A percentile compares a stretch with the other conserved stretches of the same genome.
These are phyloP conservation scores for Philaenus spumarius DNA, from an alignment of 1,140 invertebrate genomes.

Conservation along the genomic window DNA sequence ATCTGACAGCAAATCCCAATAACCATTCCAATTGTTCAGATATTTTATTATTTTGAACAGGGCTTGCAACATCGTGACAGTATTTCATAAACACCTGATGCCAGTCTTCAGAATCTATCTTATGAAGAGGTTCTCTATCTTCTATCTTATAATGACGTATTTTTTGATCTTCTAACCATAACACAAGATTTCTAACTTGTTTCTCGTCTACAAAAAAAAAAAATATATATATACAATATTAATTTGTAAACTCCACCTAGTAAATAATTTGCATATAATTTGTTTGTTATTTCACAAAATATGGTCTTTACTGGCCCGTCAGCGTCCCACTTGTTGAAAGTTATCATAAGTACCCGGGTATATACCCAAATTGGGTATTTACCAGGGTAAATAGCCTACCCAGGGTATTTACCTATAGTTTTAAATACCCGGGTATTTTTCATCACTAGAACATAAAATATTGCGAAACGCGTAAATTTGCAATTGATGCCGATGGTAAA, in stretches of 20 bases:
- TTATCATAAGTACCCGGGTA: conserved; percentile 1
- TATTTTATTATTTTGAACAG: conserved; percentile 40
- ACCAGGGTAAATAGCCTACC: neutral
- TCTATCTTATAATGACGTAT: conserved; percentile 84
- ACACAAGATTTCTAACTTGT: conserved; percentile 68
- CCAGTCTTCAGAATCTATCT: conserved; percentile 61
- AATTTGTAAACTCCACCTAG: conserved; percentile 18
- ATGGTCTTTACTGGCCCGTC: too few relatives aligned
- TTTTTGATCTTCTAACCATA: conserved; percentile 93
- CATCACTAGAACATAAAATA: too few relatives aligned
- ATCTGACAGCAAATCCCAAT: conserved; percentile 69
- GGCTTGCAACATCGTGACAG: conserved; percentile 63
- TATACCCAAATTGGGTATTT: too few relatives aligned
- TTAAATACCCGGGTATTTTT: too few relatives aligned
- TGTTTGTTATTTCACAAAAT: too few relatives aligned
- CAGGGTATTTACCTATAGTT: neutral
- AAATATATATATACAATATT: conserved; percentile 15
- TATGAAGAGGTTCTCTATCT: conserved; percentile 62
- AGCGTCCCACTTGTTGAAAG: too few relatives aligned
- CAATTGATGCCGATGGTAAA: too few relatives aligned
- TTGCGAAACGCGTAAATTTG: too few relatives aligned
- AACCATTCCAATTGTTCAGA: conserved; percentile 77
- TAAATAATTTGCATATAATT: conserved; percentile 13
- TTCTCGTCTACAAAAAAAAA: conserved; percentile 56
- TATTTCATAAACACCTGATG: conserved; percentile 65